Evolutionary conservation across 2,797 vertebrate species (phyloP).

Genomic region (Poliocrania exsul): DNA sequence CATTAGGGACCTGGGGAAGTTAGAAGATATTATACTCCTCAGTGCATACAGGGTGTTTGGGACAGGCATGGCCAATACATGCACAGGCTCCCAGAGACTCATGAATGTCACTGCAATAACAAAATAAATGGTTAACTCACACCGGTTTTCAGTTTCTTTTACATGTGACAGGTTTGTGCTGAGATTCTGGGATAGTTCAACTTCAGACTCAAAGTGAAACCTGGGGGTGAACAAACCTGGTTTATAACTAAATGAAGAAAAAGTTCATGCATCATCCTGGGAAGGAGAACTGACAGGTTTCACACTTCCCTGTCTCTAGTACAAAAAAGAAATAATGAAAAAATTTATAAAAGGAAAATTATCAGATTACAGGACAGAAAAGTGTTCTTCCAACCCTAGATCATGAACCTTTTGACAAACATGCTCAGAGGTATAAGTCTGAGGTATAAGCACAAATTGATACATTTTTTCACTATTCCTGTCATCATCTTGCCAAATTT

Average conservation of each 20-base stretch:
- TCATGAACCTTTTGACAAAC: not conserved
- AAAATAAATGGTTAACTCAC: not conserved
- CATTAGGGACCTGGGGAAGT: not conserved
- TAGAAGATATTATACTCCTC: not conserved
- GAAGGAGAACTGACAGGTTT: not conserved
- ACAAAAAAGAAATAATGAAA: not conserved
- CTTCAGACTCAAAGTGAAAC: slow-evolving; percentile 6
- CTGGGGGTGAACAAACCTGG: not conserved
- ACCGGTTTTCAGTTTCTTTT: not conserved
- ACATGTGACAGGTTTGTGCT: not conserved
- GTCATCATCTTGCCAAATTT: slow-evolving; percentile 7
- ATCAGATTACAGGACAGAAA: not conserved
- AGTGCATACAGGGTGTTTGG: not conserved
- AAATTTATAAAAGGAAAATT: not conserved
- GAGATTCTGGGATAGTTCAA: not conserved
- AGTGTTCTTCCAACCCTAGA: not conserved
- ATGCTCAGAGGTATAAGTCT: not conserved
- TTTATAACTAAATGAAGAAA: not conserved
- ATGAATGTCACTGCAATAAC: not conserved
- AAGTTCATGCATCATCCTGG: not conserved
- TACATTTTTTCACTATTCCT: not conserved
- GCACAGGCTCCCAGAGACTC: not conserved
- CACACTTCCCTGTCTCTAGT: not conserved
- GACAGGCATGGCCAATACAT: not conserved
- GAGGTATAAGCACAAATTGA: not conserved